phyloP scores from a whole-genome alignment of 2,888 invertebrate species.

The Blomia tropicalis region DNA sequence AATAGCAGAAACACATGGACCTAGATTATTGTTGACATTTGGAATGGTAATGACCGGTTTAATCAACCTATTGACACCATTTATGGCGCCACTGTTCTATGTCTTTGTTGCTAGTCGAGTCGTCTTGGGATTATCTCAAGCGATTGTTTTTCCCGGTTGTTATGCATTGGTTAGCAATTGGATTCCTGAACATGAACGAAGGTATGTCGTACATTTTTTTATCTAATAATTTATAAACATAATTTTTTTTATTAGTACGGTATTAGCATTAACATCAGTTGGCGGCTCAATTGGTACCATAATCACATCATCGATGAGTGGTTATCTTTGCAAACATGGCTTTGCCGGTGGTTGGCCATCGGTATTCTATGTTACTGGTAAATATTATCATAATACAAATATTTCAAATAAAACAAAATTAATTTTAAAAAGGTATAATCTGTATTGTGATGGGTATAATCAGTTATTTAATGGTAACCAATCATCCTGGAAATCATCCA shows the following conservation, averaged over 20 bases:
- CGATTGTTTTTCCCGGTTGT: not conserved
- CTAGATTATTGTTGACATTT: slow-evolving; percentile 18
- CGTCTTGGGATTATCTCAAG: slow-evolving; percentile 11
- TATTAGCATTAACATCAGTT: not conserved
- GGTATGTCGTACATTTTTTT: not conserved
- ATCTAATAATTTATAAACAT: not conserved
- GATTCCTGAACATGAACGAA: slow-evolving; percentile 10
- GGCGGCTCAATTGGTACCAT: slow-evolving; percentile 4
- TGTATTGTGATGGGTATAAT: not conserved
- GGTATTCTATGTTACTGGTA: slow-evolving; percentile 16
- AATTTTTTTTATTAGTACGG: not conserved
- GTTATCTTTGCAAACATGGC: not conserved
- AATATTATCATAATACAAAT: too few species aligned
- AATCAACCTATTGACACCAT: slow-evolving; percentile 27
- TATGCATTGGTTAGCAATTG: slow-evolving; percentile 12
- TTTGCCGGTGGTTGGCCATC: slow-evolving; percentile 17
- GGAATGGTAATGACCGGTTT: slow-evolving; percentile 25
- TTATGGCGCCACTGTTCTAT: slow-evolving; percentile 19
- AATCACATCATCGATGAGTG: slow-evolving; percentile 4
- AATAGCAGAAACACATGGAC: slow-evolving; percentile 26
- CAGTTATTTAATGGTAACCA: not conserved
- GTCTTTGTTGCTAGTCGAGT: slow-evolving; percentile 1
- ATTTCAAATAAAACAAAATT: too few species aligned
- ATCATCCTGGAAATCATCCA: not conserved
- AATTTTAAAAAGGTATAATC: not conserved